Conservation (phyloP, 1,140 invertebrate species). For the Drosophila murphyi region DNA sequence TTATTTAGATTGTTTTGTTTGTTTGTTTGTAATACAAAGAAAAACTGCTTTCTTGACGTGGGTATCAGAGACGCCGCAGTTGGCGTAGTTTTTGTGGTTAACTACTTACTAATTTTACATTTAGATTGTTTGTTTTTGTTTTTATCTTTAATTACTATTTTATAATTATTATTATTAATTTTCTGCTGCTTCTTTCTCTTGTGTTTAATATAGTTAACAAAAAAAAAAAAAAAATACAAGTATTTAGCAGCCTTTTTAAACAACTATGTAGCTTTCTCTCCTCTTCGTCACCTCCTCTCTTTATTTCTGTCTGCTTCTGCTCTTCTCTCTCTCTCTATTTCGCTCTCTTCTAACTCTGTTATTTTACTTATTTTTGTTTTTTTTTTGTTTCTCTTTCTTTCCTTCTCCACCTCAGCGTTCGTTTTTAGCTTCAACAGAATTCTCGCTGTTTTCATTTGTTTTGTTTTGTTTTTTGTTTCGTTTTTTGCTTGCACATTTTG, state of each 20-base stretch:
- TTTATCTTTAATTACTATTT: constrained; percentile 37
- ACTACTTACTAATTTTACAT: constrained; percentile 73
- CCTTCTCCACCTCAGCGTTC: constrained; percentile 17
- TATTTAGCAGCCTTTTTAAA: constrained; percentile 76
- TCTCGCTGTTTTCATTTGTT: constrained; percentile 8
- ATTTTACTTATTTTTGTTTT: not conserved
- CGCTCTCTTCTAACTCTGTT: not conserved
- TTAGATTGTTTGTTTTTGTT: constrained; percentile 18
- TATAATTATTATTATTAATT: constrained; percentile 64
- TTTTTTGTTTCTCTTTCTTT: not conserved
- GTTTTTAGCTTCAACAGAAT: constrained; percentile 21
- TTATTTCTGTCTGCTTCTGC: not conserved
- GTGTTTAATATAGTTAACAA: constrained; percentile 69
- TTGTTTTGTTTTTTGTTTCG: constrained; percentile 2
- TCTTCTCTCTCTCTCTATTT: not conserved
- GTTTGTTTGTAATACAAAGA: constrained; percentile 52
- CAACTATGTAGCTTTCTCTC: constrained; percentile 52
- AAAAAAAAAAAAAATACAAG: constrained; percentile 57
- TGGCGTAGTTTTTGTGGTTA: constrained; percentile 38
- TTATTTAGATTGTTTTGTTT: constrained; percentile 17
- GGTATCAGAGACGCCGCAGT: constrained; percentile 26
- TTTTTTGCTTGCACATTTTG: constrained; percentile 4
- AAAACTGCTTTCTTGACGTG: constrained; percentile 39
- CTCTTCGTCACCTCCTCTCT: constrained; percentile 23
- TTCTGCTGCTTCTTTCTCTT: constrained; percentile 55